Base-by-base conservation (phyloP, 2,113 vertebrate species). In the Lycaon pictus region DNA sequence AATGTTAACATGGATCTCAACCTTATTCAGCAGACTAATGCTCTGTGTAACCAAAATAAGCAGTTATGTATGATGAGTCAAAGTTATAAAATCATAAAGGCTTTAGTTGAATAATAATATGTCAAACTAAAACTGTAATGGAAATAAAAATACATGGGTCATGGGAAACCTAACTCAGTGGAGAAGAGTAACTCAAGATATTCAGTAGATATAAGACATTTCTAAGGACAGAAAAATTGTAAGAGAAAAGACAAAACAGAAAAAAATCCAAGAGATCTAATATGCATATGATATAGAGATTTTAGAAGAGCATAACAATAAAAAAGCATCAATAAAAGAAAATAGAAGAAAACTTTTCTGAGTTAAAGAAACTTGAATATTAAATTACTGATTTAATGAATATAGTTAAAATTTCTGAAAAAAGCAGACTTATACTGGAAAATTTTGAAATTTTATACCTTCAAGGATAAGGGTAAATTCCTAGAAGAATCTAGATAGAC, bases 401-500 rank as follows among this genome's bases (percentile, higher is more conserved):
- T 76, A 51, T 29, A 87, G 22, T 71, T 43, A 93, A 84, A 76
- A 53, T 80, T 95, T 90, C 69, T 94, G 27, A 81, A 90, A 74
- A 6, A 88, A 74, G 11, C 37, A 60, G 2, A 37, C 6, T 60
- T 93, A 51, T 65, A 22, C 37, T 82, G 27, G n/a, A 37, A 79
- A 82, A 63, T 77, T 95, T 95, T 93, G 32, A 81, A 89, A 74
- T 81, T 88, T 95, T 51, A 71, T 86, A 67, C 90, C 95, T 87
- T 71, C 63, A 76, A 96, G 12, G 25, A 62, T 79, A 74, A 91
- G 37, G 0, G 16, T 37, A 80, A 93, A 58, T 17, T 67, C 37
- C 25, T 87, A 6, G 43, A 81, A 84, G 20, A 72, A 35, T 84
- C 37, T 87, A 79, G 9, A 48, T 13, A 97, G 79, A 95, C 48